Percentiles rank a stretch among this genome's conserved stretches.
Evolutionary conservation across 2,888 invertebrate species (phyloP).

Genomic region (Orgyia antiqua): DNA sequence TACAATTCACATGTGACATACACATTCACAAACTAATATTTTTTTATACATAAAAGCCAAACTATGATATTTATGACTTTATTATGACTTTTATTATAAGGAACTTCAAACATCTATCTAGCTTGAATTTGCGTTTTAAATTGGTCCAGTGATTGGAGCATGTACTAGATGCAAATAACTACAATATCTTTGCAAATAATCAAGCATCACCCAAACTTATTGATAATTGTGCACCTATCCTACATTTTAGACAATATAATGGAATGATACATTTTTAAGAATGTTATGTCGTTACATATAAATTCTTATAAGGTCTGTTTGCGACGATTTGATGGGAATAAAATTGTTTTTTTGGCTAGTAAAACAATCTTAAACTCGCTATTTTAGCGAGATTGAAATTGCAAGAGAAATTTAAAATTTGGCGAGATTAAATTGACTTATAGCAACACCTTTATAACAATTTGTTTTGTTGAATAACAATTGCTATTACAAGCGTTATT

Average conservation of each 20-base stretch:
- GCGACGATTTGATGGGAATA: too few species aligned
- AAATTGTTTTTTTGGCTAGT: too few species aligned
- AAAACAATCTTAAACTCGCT: too few species aligned
- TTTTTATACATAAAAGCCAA: slow-evolving; percentile 15
- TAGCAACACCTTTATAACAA: too few species aligned
- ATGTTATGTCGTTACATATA: slow-evolving; percentile 60
- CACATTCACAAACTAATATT: slow-evolving; percentile 19
- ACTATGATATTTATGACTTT: slow-evolving; percentile 9
- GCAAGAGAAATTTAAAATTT: too few species aligned
- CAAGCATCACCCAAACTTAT: slow-evolving; percentile 41
- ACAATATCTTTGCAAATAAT: slow-evolving; percentile 17
- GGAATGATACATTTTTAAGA: slow-evolving; percentile 76
- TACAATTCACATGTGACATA: too few species aligned
- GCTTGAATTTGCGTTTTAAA: slow-evolving; percentile 12
- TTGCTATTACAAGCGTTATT: too few species aligned
- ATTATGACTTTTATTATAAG: slow-evolving; percentile 5
- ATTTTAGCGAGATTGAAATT: too few species aligned
- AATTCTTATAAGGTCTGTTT: slow-evolving; percentile 37
- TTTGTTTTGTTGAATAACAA: too few species aligned
- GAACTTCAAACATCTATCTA: slow-evolving; percentile 11
- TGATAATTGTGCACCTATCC: slow-evolving; percentile 66
- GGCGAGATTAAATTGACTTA: too few species aligned
- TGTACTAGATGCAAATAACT: slow-evolving; percentile 14
- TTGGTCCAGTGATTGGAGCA: slow-evolving; percentile 24
- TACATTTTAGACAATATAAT: slow-evolving; percentile 73